Conservation (phyloP, 2,888 invertebrate species). For the Callyntrura sp. region DNA sequence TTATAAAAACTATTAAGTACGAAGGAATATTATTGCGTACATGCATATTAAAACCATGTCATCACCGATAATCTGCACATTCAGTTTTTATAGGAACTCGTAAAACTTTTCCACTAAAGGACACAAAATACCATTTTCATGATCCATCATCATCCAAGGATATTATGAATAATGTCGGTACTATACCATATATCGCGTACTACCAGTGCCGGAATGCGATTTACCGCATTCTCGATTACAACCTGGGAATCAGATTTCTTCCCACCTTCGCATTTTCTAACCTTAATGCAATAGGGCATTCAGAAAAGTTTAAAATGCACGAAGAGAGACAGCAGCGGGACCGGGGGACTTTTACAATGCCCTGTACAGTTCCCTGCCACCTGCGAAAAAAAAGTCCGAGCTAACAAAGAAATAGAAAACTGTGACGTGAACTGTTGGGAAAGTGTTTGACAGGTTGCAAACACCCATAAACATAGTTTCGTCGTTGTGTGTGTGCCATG, state of each 20-base stretch:
- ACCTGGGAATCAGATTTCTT: constrained; percentile 37
- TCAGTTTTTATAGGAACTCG: not conserved
- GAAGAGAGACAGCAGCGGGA: too few relatives aligned
- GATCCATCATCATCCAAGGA: not conserved
- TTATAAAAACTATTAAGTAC: too few relatives aligned
- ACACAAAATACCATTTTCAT: not conserved
- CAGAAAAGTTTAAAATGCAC: too few relatives aligned
- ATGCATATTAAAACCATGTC: too few relatives aligned
- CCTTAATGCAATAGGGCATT: not conserved
- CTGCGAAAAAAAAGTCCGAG: not conserved
- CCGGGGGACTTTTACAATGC: not conserved
- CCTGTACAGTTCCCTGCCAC: not conserved
- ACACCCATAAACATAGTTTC: constrained; percentile 21
- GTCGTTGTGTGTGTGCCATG: not conserved
- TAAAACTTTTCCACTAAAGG: constrained; percentile 5
- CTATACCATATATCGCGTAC: not conserved
- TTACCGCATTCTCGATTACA: too few relatives aligned
- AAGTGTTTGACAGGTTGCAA: constrained; percentile 61
- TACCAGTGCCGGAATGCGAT: not conserved
- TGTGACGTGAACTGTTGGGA: not conserved
- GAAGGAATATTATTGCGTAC: too few relatives aligned
- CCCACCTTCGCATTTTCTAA: constrained; percentile 23
- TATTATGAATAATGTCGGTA: too few relatives aligned
- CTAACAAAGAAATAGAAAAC: constrained; percentile 19
- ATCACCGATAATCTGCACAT: too few relatives aligned